Percentiles rank a stretch among this genome's conserved stretches.
Conservation (phyloP, 2,113 vertebrate genomes). For the Lonchura striata region DNA sequence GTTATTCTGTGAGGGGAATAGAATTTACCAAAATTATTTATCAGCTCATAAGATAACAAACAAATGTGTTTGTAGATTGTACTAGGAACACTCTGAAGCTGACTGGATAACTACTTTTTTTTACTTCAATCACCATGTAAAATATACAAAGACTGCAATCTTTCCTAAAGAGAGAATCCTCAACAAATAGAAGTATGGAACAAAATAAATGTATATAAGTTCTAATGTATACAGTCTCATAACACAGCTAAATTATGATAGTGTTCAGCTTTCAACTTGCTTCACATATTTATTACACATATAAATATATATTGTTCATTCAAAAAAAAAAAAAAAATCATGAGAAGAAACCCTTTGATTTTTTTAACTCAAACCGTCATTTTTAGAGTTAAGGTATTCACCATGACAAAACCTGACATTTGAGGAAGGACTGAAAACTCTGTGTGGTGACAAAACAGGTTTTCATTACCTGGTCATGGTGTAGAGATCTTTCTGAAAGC, state of each 20-base stretch:
- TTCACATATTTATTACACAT: background rate
- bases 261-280: background rate
- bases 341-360: background rate
- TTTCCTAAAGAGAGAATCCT: background rate
- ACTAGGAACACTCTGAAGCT: background rate
- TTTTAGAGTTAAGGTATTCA: background rate
- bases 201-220: background rate
- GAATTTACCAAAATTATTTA: background rate
- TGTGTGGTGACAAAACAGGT: background rate
- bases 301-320: background rate
- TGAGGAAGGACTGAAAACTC: background rate
- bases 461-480: background rate
- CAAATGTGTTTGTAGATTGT: background rate
- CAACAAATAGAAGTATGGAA: background rate
- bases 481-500: background rate
- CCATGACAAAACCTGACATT: background rate
- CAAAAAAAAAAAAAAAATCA: background rate
- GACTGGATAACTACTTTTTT: background rate
- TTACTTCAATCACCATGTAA: background rate
- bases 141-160: background rate
- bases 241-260: background rate
- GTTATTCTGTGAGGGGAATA: background rate
- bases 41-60: background rate
- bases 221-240: background rate
- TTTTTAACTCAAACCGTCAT: background rate